Evolutionary conservation across 2,113 vertebrate species (phyloP).

Genomic region (Marcusenius ussheri): DNA sequence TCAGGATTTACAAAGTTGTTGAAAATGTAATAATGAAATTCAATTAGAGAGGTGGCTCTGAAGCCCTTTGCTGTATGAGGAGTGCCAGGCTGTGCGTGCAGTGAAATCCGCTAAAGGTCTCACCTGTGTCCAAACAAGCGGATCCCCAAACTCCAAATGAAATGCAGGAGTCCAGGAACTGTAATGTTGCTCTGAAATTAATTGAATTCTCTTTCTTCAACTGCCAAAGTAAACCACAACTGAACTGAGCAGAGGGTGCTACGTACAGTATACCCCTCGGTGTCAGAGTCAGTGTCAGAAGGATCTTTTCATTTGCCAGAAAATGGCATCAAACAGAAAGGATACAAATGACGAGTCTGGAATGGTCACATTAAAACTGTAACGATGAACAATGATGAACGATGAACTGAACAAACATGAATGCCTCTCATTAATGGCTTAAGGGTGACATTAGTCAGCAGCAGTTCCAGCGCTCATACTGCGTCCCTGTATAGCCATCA

Average conservation of each 20-base stretch:
- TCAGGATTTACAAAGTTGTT: not conserved
- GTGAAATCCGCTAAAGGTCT: not conserved
- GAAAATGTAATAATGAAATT: not conserved
- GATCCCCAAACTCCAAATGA: not conserved
- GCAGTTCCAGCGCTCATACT: not conserved
- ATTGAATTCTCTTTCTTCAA: not conserved
- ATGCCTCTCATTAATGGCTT: not conserved
- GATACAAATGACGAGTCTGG: not conserved
- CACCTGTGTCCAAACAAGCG: not conserved
- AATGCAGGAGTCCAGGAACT: not conserved
- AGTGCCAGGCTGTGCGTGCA: not conserved
- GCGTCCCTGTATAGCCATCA: not conserved
- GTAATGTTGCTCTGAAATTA: not conserved
- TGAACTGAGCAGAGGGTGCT: not conserved
- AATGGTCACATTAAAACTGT: not conserved
- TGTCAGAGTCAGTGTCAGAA: not conserved
- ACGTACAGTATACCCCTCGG: no score
- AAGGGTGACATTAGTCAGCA: not conserved
- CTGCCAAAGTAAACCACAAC: not conserved
- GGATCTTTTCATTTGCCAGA: not conserved
- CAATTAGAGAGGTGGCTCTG: not conserved
- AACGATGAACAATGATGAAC: no score
- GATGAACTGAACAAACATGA: not conserved
- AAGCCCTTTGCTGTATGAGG: not conserved
- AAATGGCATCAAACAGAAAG: not conserved